A percentile compares a stretch with the other conserved stretches of the same genome.
phyloP scores from a whole-genome alignment of 1,140 invertebrate genomes.

The Nixonia krombeini region DNA sequence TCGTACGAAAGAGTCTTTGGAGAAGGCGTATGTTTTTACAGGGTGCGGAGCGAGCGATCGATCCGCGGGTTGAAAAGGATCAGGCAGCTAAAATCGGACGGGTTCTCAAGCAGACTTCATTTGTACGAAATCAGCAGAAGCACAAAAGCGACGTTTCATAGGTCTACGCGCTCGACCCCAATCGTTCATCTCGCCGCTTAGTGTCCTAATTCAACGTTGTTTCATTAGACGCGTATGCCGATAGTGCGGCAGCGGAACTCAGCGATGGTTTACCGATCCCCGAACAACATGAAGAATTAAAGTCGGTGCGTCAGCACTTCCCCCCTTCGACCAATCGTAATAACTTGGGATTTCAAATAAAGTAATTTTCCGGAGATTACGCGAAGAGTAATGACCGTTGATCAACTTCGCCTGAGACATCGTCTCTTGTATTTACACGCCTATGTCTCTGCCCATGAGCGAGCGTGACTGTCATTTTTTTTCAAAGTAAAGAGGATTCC shows the following conservation, averaged over 20 bases:
- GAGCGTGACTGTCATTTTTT: conserved; percentile 58
- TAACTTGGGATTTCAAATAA: conserved; percentile 53
- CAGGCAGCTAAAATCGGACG: neutral
- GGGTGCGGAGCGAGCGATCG: neutral
- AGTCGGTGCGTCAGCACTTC: conserved; percentile 60
- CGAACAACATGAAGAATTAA: conserved; percentile 53
- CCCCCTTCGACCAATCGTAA: conserved; percentile 51
- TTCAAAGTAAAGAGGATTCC: no score
- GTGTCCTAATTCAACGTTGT: conserved; percentile 51
- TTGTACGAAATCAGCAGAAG: conserved; percentile 55
- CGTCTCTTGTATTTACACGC: conserved; percentile 59
- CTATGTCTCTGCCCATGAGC: no score
- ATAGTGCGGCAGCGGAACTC: conserved; percentile 28
- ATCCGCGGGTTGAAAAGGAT: neutral
- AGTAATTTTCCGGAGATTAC: conserved; percentile 64
- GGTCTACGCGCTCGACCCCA: conserved; percentile 57
- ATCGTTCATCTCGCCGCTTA: conserved; percentile 41
- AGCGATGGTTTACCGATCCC: conserved; percentile 29
- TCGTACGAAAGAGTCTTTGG: no score
- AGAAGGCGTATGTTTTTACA: no score
- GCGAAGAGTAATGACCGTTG: conserved; percentile 53
- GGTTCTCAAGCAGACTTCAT: conserved; percentile 15
- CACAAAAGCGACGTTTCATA: conserved; percentile 50
- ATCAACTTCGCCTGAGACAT: conserved; percentile 50
- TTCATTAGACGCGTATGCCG: conserved; percentile 47